Percentiles rank a stretch among this genome's conserved stretches.
Conservation (phyloP, 2,888 invertebrate species). For the Chironomus riparius region DNA sequence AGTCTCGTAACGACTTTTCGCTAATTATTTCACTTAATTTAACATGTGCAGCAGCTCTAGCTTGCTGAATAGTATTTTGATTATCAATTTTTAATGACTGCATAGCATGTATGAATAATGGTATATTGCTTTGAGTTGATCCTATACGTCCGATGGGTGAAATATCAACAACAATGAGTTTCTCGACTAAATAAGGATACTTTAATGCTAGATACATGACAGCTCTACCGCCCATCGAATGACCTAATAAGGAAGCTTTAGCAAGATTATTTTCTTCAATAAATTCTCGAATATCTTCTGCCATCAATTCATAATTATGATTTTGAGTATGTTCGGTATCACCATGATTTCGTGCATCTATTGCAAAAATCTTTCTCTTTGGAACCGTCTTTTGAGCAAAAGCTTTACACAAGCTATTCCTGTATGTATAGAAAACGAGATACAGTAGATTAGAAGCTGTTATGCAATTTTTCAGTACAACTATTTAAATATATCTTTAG, state of each 20-base stretch:
- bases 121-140: conserved; percentile 47
- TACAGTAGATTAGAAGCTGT: too few species aligned
- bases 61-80: conserved; percentile 58
- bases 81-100: conserved; percentile 49
- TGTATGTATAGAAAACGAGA: neutral
- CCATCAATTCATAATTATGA: conserved; percentile 66
- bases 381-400: conserved; percentile 44
- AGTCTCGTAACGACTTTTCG: conserved; percentile 57
- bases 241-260: conserved; percentile 68
- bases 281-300: conserved; percentile 60
- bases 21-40: conserved; percentile 50
- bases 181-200: conserved; percentile 55
- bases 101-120: conserved; percentile 56
- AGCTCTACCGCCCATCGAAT: conserved; percentile 93
- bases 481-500: too few species aligned
- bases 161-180: conserved; percentile 63
- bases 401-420: conserved; percentile 54
- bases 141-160: conserved; percentile 59
- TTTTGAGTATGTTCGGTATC: conserved; percentile 72
- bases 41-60: conserved; percentile 57
- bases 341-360: conserved; percentile 93
- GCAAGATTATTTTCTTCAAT: conserved; percentile 53
- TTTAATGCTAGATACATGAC: conserved; percentile 76
- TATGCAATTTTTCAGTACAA: too few species aligned
- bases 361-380: conserved; percentile 47